phyloP scores from a whole-genome alignment of 2,888 invertebrate species.

The Melanargia galathea region DNA sequence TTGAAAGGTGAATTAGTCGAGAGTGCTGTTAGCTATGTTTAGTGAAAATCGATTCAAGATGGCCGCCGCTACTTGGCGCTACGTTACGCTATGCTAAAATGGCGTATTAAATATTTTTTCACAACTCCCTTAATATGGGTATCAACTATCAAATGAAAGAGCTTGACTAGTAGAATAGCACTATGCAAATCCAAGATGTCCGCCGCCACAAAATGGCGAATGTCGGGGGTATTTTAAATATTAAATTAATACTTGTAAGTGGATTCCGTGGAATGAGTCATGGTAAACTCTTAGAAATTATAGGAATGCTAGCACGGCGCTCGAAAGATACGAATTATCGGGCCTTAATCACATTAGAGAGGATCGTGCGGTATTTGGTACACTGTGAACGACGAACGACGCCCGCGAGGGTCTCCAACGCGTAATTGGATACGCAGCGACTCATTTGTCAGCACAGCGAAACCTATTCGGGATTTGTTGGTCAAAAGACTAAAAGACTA shows the following conservation, averaged over 20 bases:
- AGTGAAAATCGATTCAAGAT: no score
- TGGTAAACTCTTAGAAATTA: conserved; percentile 30
- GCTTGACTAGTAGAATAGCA: no score
- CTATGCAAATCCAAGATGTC: no score
- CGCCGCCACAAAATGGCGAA: no score
- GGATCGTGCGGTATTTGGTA: conserved; percentile 42
- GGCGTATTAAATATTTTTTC: no score
- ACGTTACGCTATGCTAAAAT: no score
- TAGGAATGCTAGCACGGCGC: conserved; percentile 39
- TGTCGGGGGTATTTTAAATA: no score
- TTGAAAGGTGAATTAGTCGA: no score
- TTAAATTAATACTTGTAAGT: neutral
- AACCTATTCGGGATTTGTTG: conserved; percentile 5
- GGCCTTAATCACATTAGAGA: conserved; percentile 58
- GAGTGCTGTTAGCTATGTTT: no score
- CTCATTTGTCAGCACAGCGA: conserved; percentile 51
- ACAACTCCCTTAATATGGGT: no score
- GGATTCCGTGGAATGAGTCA: neutral
- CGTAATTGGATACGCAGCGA: conserved; percentile 66
- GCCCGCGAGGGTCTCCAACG: conserved; percentile 44
- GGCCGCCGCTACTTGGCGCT: no score
- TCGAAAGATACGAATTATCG: conserved; percentile 49
- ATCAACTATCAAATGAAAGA: no score
- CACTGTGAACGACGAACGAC: conserved; percentile 50
- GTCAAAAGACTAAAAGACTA: neutral